Percentiles rank a stretch among this genome's conserved stretches.
Evolutionary conservation across 2,113 vertebrate species (phyloP).

Genomic region (human (Homo sapiens)): GRCh38 chrY:7460001-7460500

Average conservation of each 20-base stretch:
- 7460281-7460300: too few species aligned
- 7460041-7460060: too few species aligned
- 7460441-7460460: neutral
- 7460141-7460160: neutral
- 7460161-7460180: neutral
- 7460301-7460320: neutral
- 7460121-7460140: too few species aligned
- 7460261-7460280: fast-evolving
- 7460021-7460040: too few species aligned
- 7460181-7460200: neutral
- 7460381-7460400: neutral
- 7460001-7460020: too few species aligned
- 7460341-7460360: too few species aligned
- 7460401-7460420: fast-evolving
- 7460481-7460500: neutral
- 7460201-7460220: neutral
- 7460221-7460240: neutral
- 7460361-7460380: fast-evolving
- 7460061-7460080: too few species aligned
- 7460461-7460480: fast-evolving
- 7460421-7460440: neutral
- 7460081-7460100: too few species aligned
- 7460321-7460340: neutral
- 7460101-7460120: too few species aligned
- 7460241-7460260: neutral